These are phyloP conservation scores for Archivesica marissinica DNA, from an alignment of 1,140 invertebrate genomes.

Conservation along the genomic window DNA sequence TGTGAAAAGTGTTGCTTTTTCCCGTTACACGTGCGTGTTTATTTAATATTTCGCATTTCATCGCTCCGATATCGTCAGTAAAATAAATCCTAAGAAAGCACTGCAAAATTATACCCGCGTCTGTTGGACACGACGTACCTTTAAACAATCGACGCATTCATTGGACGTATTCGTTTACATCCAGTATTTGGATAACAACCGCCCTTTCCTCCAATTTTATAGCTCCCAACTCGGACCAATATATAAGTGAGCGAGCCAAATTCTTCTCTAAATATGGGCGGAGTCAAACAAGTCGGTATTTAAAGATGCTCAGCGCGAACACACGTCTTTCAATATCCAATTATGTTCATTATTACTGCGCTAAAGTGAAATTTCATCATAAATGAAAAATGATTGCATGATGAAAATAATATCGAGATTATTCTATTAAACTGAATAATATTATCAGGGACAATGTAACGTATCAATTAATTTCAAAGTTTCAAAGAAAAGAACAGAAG, in stretches of 20 bases:
- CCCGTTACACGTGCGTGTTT: too few species aligned
- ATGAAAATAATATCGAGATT: too few species aligned
- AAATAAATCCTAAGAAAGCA: not conserved
- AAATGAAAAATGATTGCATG: too few species aligned
- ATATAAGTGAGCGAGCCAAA: not conserved
- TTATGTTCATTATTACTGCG: too few species aligned
- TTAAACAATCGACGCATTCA: not conserved
- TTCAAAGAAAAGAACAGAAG: too few species aligned
- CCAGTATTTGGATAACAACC: conserved; percentile 18
- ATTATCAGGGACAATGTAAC: too few species aligned
- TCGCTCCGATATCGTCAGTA: too few species aligned
- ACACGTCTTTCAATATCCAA: too few species aligned
- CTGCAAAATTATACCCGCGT: not conserved
- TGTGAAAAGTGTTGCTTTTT: not conserved
- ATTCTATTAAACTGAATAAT: too few species aligned
- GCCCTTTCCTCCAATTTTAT: not conserved
- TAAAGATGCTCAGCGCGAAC: conserved; percentile 4
- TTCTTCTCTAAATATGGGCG: conserved; percentile 18
- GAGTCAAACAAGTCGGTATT: conserved; percentile 17
- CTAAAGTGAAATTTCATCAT: too few species aligned
- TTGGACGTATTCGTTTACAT: not conserved
- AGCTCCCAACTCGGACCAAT: not conserved
- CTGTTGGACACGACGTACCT: not conserved
- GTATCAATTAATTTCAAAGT: too few species aligned
- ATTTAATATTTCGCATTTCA: too few species aligned